phyloP scores from a whole-genome alignment of 2,797 vertebrate genomes.

The Amphiprion clarkii region DNA sequence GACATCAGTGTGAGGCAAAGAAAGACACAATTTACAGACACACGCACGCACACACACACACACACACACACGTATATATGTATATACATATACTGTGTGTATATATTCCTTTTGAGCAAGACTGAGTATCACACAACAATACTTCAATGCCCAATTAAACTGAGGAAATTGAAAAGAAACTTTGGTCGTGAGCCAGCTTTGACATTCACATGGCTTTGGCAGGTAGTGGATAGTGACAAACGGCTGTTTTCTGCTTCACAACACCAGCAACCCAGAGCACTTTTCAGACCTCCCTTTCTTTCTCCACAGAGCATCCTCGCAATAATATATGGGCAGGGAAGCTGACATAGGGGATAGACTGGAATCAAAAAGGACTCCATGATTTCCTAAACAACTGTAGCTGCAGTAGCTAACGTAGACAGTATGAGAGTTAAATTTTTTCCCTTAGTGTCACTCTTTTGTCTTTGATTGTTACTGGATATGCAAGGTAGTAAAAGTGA shows the following conservation, averaged over 20 bases:
- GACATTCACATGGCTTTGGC: slow-evolving; percentile 83
- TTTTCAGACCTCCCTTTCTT: slow-evolving; percentile 88
- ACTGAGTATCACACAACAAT: slow-evolving; percentile 47
- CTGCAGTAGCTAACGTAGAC: neutral
- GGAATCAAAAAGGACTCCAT: slow-evolving; percentile 71
- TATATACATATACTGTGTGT: too few species aligned
- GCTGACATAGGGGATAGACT: slow-evolving; percentile 72
- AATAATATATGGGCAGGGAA: slow-evolving; percentile 31
- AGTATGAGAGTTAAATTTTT: neutral
- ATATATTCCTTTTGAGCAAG: neutral
- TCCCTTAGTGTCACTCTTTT: neutral
- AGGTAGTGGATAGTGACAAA: slow-evolving; percentile 89
- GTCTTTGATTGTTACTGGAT: too few species aligned
- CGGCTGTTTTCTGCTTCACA: slow-evolving; percentile 94
- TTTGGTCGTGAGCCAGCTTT: slow-evolving; percentile 57
- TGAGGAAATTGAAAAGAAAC: slow-evolving; percentile 75
- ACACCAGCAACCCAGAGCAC: slow-evolving; percentile 80
- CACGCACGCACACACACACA: neutral
- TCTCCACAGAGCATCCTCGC: slow-evolving; percentile 68
- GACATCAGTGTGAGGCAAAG: too few species aligned
- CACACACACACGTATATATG: neutral
- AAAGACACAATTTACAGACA: neutral
- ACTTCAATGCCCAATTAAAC: slow-evolving; percentile 68
- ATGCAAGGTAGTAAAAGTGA: too few species aligned
- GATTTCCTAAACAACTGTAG: slow-evolving; percentile 48